Evolutionary conservation across 1,140 invertebrate species (phyloP).

Genomic region (Psilanteris sp.): DNA sequence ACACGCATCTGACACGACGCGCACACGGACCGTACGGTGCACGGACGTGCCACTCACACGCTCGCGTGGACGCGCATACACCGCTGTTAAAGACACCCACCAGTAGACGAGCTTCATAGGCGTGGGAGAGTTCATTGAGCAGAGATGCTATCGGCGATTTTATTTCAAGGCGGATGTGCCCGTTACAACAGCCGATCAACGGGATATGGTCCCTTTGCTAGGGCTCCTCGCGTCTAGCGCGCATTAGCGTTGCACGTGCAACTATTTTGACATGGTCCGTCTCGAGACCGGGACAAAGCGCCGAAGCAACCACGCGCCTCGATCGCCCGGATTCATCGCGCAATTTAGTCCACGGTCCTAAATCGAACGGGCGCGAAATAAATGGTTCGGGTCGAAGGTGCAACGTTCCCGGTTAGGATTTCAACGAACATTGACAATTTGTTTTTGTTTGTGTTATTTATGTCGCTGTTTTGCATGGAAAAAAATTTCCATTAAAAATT

Average conservation of each 20-base stretch:
- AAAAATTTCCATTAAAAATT: no score
- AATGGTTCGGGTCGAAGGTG: no score
- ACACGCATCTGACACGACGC: conserved; percentile 44
- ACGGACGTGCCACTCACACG: no score
- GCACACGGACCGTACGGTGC: no score
- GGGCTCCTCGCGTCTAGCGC: conserved; percentile 44
- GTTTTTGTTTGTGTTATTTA: no score
- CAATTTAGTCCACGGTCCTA: no score
- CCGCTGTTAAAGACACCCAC: conserved; percentile 62
- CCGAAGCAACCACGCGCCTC: no score
- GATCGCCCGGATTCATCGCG: no score
- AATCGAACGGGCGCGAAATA: no score
- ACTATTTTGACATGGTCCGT: conserved; percentile 48
- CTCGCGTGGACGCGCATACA: conserved; percentile 29
- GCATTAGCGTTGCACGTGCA: conserved; percentile 52
- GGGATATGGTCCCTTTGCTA: conserved; percentile 69
- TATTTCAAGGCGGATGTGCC: conserved; percentile 79
- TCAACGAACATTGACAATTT: no score
- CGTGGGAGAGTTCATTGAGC: conserved; percentile 80
- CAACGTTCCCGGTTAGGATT: no score
- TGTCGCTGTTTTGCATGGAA: no score
- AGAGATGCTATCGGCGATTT: conserved; percentile 80
- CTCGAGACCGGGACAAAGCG: conserved; percentile 26
- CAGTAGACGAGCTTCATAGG: conserved; percentile 72
- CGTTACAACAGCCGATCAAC: conserved; percentile 74